Conservation (phyloP, 2,888 invertebrate species). For the Chrysolina oricalcia region DNA sequence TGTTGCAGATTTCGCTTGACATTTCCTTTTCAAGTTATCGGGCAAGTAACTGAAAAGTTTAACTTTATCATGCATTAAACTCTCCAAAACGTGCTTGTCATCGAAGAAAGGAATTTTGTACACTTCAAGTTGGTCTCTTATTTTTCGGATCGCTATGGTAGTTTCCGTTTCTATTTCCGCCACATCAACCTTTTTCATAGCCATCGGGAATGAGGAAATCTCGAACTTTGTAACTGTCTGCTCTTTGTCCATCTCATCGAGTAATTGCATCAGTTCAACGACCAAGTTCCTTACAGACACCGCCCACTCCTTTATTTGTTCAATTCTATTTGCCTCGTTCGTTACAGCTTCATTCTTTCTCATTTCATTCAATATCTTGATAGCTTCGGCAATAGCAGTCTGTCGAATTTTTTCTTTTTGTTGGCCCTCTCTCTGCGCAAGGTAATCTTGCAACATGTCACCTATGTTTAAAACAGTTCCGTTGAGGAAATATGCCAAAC, state of each 20-base stretch:
- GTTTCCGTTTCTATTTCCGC: constrained; percentile 53
- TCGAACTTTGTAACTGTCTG: constrained; percentile 52
- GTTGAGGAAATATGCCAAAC: constrained; percentile 74
- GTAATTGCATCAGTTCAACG: constrained; percentile 44
- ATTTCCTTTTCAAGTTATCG: constrained; percentile 55
- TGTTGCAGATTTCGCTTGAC: constrained; percentile 61
- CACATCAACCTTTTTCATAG: constrained; percentile 52
- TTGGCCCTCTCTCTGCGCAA: constrained; percentile 57
- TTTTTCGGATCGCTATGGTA: constrained; percentile 44
- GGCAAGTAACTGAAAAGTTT: constrained; percentile 57
- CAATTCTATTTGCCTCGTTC: constrained; percentile 54
- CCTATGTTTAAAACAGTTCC: constrained; percentile 71
- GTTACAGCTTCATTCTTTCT: constrained; percentile 57
- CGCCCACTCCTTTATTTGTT: constrained; percentile 70
- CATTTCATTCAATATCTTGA: constrained; percentile 58
- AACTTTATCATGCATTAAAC: constrained; percentile 49
- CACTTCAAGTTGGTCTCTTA: constrained; percentile 49
- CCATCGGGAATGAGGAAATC: constrained; percentile 64
- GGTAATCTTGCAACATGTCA: constrained; percentile 59
- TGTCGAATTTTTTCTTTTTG: constrained; percentile 69
- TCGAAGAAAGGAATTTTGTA: constrained; percentile 46
- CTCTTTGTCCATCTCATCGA: constrained; percentile 49
- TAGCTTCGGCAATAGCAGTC: constrained; percentile 60
- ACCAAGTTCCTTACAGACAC: constrained; percentile 41
- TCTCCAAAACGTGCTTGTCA: constrained; percentile 38